Percentiles rank a stretch among this genome's conserved stretches.
These are phyloP conservation scores for Crenichthys baileyi DNA, from an alignment of 2,797 vertebrate species.

Conservation along the genomic window DNA sequence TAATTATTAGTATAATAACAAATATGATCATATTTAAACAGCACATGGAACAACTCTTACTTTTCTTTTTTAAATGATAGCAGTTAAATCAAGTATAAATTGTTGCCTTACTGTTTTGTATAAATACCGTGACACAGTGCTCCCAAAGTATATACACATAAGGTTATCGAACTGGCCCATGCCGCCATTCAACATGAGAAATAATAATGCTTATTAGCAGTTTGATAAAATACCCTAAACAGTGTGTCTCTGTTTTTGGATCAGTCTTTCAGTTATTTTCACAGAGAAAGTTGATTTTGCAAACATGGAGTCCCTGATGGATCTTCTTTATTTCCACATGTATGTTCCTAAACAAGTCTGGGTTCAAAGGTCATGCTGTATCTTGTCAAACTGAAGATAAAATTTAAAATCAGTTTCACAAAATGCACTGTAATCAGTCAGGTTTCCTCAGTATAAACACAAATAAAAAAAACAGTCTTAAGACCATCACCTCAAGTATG, in stretches of 20 bases:
- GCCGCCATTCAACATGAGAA: not conserved
- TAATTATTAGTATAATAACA: not conserved
- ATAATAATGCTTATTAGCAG: not conserved
- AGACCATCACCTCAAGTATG: not conserved
- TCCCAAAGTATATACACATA: too few species aligned
- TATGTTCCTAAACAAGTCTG: conserved; percentile 20
- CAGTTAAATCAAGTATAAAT: too few species aligned
- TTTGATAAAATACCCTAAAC: not conserved
- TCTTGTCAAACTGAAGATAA: conserved; percentile 2
- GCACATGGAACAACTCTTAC: not conserved
- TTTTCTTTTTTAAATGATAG: not conserved
- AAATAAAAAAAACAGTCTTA: not conserved
- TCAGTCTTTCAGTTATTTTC: not conserved
- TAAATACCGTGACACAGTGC: not conserved
- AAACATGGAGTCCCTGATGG: conserved; percentile 6
- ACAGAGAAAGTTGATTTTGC: conserved; percentile 3
- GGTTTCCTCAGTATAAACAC: not conserved
- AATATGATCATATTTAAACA: not conserved
- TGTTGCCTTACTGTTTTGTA: not conserved
- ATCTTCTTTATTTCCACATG: conserved; percentile 21
- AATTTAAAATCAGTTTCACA: conserved; percentile 3
- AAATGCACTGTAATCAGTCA: not conserved
- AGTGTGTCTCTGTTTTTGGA: not conserved
- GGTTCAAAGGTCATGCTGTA: conserved; percentile 18
- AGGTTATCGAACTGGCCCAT: not conserved